Conservation (phyloP, 2,113 vertebrate species). For the Hippocampus zosterae region DNA sequence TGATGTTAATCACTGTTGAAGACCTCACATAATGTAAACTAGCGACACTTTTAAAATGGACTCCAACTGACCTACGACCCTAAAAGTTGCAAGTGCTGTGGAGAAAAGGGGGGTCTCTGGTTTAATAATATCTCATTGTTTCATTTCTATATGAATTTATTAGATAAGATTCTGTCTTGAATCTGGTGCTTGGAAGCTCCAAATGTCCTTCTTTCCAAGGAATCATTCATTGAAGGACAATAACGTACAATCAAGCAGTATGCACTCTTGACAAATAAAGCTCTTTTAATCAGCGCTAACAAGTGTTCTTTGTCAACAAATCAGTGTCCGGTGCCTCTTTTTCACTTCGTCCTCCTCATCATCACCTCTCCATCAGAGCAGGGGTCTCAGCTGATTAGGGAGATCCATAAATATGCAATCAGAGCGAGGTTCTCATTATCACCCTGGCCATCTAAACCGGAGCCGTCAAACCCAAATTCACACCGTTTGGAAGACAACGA, state of each 20-base stretch:
- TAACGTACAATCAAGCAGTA: constrained; percentile 1
- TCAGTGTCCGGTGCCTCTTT: constrained; percentile 21
- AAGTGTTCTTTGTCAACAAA: constrained; percentile 27
- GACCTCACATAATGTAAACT: too few relatives aligned
- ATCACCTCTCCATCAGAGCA: constrained; percentile 35
- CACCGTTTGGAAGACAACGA: not conserved
- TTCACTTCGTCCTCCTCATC: constrained; percentile 17
- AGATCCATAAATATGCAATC: constrained; percentile 67
- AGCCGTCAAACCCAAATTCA: not conserved
- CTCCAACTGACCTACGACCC: not conserved
- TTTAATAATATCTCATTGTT: too few relatives aligned
- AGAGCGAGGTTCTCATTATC: constrained; percentile 44
- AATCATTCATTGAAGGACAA: not conserved
- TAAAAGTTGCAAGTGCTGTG: too few relatives aligned
- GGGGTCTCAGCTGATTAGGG: constrained; percentile 61
- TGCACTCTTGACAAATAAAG: constrained; percentile 7
- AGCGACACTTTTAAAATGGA: not conserved
- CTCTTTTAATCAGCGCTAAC: constrained; percentile 30
- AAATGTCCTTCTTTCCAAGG: not conserved
- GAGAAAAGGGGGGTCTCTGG: not conserved
- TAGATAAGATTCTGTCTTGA: not conserved
- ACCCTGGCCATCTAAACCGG: constrained; percentile 1
- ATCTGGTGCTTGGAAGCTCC: not conserved
- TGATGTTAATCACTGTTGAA: too few relatives aligned
- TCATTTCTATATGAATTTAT: not conserved